Conservation (phyloP, 2,888 invertebrate species). For the Petrolisthes manimaculis region DNA sequence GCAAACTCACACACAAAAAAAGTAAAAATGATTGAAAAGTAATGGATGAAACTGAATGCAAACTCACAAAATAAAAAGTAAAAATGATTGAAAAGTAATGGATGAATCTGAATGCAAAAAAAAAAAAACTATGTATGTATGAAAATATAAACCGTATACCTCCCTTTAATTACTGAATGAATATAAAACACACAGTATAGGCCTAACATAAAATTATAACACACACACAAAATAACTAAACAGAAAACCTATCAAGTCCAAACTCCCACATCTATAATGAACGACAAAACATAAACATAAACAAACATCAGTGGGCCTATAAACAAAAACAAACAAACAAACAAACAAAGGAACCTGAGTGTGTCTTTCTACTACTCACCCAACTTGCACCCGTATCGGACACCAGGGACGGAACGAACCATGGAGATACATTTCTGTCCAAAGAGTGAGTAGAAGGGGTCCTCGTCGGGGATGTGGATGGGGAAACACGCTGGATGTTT, state of each 20-base stretch:
- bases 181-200: too few species aligned
- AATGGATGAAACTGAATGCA: neutral
- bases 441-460: constrained; percentile 89
- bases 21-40: neutral
- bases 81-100: neutral
- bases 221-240: too few species aligned
- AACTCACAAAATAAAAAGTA: neutral
- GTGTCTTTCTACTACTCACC: constrained; percentile 77
- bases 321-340: constrained; percentile 16
- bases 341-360: too few species aligned
- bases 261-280: too few species aligned
- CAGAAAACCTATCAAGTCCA: too few species aligned
- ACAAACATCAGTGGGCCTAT: neutral
- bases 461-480: constrained; percentile 88
- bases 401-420: constrained; percentile 88
- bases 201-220: too few species aligned
- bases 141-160: too few species aligned
- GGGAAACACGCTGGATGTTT: constrained; percentile 94
- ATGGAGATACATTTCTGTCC: constrained; percentile 90
- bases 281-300: neutral
- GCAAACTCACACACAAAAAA: neutral
- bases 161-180: too few species aligned
- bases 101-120: neutral
- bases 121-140: too few species aligned
- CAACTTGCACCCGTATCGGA: constrained; percentile 87